These are phyloP conservation scores for Pterophyllum scalare DNA, from an alignment of 2,113 vertebrate genomes.

Conservation along the genomic window DNA sequence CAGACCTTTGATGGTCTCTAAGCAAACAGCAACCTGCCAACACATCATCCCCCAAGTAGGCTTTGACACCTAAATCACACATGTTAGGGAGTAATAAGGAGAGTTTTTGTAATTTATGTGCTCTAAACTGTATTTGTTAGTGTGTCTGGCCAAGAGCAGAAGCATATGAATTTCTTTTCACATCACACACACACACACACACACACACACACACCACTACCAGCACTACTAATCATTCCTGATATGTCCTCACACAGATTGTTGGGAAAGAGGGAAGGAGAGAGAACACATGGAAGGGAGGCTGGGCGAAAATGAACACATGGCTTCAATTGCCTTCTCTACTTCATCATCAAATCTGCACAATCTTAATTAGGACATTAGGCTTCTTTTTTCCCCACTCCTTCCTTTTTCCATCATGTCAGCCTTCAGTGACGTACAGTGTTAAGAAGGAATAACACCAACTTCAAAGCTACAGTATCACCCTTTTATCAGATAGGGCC, in stretches of 20 bases:
- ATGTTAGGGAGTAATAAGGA: neutral
- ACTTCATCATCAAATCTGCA: slow-evolving; percentile 71
- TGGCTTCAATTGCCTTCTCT: slow-evolving; percentile 67
- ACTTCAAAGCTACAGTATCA: slow-evolving; percentile 56
- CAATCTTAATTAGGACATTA: slow-evolving; percentile 78
- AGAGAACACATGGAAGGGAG: slow-evolving; percentile 23
- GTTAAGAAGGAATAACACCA: slow-evolving; percentile 53
- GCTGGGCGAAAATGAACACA: slow-evolving; percentile 58
- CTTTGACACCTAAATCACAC: slow-evolving; percentile 16
- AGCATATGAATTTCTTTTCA: slow-evolving; percentile 16
- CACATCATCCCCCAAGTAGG: neutral
- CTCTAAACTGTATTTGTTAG: slow-evolving; percentile 7
- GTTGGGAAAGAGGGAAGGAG: neutral
- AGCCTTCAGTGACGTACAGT: slow-evolving; percentile 64
- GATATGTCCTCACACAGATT: slow-evolving; percentile 22
- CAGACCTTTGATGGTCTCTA: slow-evolving; percentile 18
- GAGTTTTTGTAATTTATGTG: slow-evolving; percentile 15
- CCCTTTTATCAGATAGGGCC: slow-evolving; percentile 44
- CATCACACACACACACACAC: slow-evolving; percentile 14
- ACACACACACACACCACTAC: too few species aligned
- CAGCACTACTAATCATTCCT: neutral
- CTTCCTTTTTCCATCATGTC: slow-evolving; percentile 68
- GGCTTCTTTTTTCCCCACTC: slow-evolving; percentile 45
- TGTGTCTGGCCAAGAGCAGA: slow-evolving; percentile 14
- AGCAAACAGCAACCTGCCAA: slow-evolving; percentile 5